These are phyloP conservation scores for Melinopterus prodromus DNA, from an alignment of 2,888 invertebrate species.

Conservation along the genomic window DNA sequence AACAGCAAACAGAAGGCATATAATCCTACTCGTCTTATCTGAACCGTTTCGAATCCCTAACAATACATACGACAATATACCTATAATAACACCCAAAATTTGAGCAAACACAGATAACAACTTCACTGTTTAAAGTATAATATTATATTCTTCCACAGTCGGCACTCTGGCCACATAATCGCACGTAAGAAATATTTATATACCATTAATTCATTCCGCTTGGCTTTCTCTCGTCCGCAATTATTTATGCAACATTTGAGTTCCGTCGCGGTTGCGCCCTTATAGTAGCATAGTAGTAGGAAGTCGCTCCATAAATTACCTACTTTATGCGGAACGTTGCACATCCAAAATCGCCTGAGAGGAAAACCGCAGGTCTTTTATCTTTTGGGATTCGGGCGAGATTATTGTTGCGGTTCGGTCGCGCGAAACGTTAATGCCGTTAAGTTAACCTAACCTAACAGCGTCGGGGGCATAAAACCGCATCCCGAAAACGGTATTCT, in stretches of 20 bases:
- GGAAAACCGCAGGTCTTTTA: neutral
- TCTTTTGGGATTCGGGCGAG: neutral
- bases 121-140: no score
- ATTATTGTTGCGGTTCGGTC: neutral
- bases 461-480: neutral
- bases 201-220: slow-evolving; percentile 54
- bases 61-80: no score
- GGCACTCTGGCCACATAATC: neutral
- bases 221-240: slow-evolving; percentile 40
- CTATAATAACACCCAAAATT: no score
- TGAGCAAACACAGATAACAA: no score
- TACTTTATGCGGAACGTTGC: neutral
- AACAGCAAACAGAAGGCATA: no score
- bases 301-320: neutral
- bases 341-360: neutral
- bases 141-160: no score
- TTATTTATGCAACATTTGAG: slow-evolving; percentile 56
- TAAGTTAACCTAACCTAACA: neutral
- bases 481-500: neutral
- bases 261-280: slow-evolving; percentile 44
- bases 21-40: no score
- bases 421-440: neutral
- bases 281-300: neutral
- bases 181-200: slow-evolving; percentile 51
- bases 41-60: no score